Percentiles rank a stretch among this genome's conserved stretches.
Conservation (phyloP, 2,888 invertebrate genomes). For the Lottia gigantea region DNA sequence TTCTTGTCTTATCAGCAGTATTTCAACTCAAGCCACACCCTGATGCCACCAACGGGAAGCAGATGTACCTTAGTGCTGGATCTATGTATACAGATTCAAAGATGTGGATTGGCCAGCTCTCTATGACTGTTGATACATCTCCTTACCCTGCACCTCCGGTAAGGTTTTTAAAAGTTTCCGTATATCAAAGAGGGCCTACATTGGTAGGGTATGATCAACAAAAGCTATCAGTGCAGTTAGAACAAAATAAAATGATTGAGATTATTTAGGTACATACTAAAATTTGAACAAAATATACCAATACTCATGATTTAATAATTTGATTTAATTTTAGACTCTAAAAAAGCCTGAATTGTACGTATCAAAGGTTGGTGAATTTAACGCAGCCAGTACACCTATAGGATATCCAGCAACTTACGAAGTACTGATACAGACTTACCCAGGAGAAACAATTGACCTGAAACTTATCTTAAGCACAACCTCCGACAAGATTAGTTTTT, state of each 20-base stretch:
- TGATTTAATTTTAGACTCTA: background rate
- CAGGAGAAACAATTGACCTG: constrained; percentile 28
- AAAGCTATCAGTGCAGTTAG: no score
- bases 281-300: no score
- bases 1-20: constrained; percentile 37
- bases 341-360: background rate
- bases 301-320: no score
- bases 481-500: constrained; percentile 35
- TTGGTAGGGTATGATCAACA: no score
- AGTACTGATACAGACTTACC: constrained; percentile 37
- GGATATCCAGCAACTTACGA: constrained; percentile 36
- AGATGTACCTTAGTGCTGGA: constrained; percentile 41
- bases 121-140: background rate
- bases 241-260: no score
- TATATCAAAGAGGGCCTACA: no score
- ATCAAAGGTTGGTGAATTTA: background rate
- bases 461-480: constrained; percentile 21
- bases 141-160: background rate
- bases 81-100: constrained; percentile 38
- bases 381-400: constrained; percentile 24
- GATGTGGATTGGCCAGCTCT: constrained; percentile 47
- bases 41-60: constrained; percentile 26
- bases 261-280: no score
- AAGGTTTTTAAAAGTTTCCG: background rate
- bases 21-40: constrained; percentile 36